A percentile compares a stretch with the other conserved stretches of the same genome.
Evolutionary conservation across 53 echinoderm and acorn worm genomes (phyloP).

Genomic region (Apostichopus leukothele): DNA sequence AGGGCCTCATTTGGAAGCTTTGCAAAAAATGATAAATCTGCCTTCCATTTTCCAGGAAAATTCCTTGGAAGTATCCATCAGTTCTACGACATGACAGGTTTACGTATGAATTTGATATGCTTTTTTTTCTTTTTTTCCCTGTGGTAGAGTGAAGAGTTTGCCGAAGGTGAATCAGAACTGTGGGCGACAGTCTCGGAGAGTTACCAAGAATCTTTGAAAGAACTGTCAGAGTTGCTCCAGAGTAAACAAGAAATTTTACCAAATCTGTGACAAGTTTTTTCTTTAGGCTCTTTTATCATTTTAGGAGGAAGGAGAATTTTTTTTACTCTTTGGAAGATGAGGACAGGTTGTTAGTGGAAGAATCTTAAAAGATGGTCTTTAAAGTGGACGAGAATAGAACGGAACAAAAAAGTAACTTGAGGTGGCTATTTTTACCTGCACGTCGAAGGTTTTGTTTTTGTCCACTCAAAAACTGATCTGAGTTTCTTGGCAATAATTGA

Average conservation of each 20-base stretch:
- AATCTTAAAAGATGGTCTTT: neutral
- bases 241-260: constrained; percentile 67
- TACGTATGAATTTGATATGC: neutral
- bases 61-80: neutral
- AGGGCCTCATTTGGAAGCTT: too few relatives aligned
- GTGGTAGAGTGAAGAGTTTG: constrained; percentile 15
- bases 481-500: neutral
- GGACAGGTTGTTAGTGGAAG: neutral
- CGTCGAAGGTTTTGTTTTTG: neutral
- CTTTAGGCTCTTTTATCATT: neutral
- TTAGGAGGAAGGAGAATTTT: neutral
- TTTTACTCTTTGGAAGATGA: constrained; percentile 12
- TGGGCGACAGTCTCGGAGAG: constrained; percentile 84
- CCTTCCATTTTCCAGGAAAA: neutral
- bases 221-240: constrained; percentile 76
- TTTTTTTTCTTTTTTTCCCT: neutral
- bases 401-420: neutral
- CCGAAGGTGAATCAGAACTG: constrained; percentile 60
- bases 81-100: neutral
- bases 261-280: constrained; percentile 60
- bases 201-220: constrained; percentile 79
- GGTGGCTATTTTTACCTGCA: neutral
- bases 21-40: too few relatives aligned
- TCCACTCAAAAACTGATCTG: neutral
- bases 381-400: too few relatives aligned